These are phyloP conservation scores for Hermetia illucens DNA, from an alignment of 1,140 invertebrate genomes.

Conservation along the genomic window DNA sequence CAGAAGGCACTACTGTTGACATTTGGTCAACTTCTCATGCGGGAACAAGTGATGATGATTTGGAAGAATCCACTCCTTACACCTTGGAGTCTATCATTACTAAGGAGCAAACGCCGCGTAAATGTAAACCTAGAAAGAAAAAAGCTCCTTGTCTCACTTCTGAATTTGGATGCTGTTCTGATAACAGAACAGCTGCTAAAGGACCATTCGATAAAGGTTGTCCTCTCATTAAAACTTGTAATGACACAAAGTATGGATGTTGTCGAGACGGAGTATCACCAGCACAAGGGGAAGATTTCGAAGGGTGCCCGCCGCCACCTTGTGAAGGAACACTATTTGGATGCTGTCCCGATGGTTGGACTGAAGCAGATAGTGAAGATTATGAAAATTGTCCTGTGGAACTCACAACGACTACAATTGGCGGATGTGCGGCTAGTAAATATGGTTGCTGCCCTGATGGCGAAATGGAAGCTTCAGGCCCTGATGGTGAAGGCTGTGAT, in stretches of 20 bases:
- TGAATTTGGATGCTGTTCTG: constrained; percentile 79
- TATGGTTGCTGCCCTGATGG: constrained; percentile 71
- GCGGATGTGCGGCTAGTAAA: constrained; percentile 42
- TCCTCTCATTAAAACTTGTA: constrained; percentile 53
- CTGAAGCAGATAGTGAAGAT: constrained; percentile 65
- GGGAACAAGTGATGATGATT: constrained; percentile 8
- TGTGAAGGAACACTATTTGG: constrained; percentile 69
- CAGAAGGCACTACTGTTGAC: constrained; percentile 18
- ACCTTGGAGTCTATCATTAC: constrained; percentile 35
- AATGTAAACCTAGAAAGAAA: constrained; percentile 44
- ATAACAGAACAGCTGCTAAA: constrained; percentile 61
- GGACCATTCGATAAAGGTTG: constrained; percentile 80
- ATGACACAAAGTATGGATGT: constrained; percentile 73
- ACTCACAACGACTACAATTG: constrained; percentile 18
- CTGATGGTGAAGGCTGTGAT: constrained; percentile 47
- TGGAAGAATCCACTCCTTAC: constrained; percentile 26
- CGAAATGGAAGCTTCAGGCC: constrained; percentile 50
- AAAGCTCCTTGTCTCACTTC: constrained; percentile 48
- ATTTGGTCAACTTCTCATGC: constrained; percentile 28
- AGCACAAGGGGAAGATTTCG: constrained; percentile 51
- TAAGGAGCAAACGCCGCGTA: constrained; percentile 31
- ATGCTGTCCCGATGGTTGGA: constrained; percentile 72
- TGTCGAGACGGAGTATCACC: constrained; percentile 79
- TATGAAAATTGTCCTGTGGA: constrained; percentile 63
- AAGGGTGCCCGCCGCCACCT: constrained; percentile 60